These are phyloP conservation scores for Hyphantria cunea DNA, from an alignment of 1,140 invertebrate species.

Conservation along the genomic window DNA sequence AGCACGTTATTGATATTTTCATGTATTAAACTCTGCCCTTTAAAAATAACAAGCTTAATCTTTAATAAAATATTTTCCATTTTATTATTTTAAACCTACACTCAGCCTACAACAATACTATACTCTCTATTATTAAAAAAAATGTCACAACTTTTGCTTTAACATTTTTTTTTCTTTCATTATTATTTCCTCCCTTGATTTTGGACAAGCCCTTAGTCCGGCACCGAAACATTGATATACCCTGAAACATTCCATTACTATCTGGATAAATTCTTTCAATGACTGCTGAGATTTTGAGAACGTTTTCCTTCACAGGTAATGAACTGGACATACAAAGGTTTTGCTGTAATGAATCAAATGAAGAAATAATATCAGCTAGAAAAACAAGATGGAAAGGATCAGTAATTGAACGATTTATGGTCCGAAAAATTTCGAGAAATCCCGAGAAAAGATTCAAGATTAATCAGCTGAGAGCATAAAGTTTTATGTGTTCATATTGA, in stretches of 20 bases:
- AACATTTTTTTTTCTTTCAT: too few relatives aligned
- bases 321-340: slow-evolving; percentile 58
- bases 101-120: too few relatives aligned
- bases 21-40: too few relatives aligned
- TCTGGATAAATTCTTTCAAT: background rate
- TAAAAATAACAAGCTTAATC: too few relatives aligned
- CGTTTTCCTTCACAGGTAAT: slow-evolving; percentile 46
- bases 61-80: too few relatives aligned
- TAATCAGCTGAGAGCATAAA: background rate
- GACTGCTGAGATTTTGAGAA: background rate
- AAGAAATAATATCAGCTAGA: slow-evolving; percentile 37
- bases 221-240: background rate
- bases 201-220: background rate
- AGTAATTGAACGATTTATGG: slow-evolving; percentile 1
- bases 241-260: background rate
- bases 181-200: background rate
- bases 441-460: background rate
- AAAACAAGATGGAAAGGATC: background rate
- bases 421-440: background rate
- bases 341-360: slow-evolving; percentile 56
- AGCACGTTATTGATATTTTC: too few relatives aligned
- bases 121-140: too few relatives aligned
- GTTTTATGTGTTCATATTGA: background rate
- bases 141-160: background rate
- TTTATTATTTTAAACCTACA: too few relatives aligned